These are phyloP conservation scores for Sebastes itinus DNA, from an alignment of 2,797 vertebrate species.

Conservation along the genomic window DNA sequence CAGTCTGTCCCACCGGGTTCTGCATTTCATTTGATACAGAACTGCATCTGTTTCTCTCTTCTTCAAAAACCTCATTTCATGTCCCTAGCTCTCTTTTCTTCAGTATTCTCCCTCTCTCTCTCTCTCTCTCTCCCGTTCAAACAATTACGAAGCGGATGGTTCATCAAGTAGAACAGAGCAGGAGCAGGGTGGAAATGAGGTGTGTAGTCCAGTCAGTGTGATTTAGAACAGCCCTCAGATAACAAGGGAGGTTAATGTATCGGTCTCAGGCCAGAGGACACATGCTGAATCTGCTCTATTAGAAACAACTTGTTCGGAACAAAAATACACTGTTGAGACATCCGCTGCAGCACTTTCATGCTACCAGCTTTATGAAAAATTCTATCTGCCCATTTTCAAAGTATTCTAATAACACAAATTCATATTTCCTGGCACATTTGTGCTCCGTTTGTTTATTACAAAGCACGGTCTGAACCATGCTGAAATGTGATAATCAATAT, in stretches of 20 bases:
- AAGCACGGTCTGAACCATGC: background rate
- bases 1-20: slow-evolving; percentile 23
- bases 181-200: slow-evolving; percentile 51
- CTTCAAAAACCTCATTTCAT: slow-evolving; percentile 29
- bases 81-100: slow-evolving; percentile 6
- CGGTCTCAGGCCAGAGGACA: slow-evolving; percentile 53
- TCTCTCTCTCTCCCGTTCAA: slow-evolving; percentile 32
- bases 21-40: slow-evolving; percentile 38
- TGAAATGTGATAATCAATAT: slow-evolving; percentile 4
- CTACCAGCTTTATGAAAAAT: background rate
- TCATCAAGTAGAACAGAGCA: slow-evolving; percentile 51
- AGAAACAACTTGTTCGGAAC: slow-evolving; percentile 47
- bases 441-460: slow-evolving; percentile 6
- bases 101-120: background rate
- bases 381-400: background rate
- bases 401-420: slow-evolving; percentile 12
- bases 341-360: background rate
- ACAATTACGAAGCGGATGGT: slow-evolving; percentile 50
- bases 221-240: slow-evolving; percentile 52
- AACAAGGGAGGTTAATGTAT: slow-evolving; percentile 59
- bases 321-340: slow-evolving; percentile 36
- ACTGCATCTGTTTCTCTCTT: slow-evolving; percentile 34
- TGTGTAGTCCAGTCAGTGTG: slow-evolving; percentile 47
- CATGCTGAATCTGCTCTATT: slow-evolving; percentile 46
- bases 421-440: background rate